Evolutionary conservation across 2,888 invertebrate genomes (phyloP).

Genomic region (Phaedon cochleariae): DNA sequence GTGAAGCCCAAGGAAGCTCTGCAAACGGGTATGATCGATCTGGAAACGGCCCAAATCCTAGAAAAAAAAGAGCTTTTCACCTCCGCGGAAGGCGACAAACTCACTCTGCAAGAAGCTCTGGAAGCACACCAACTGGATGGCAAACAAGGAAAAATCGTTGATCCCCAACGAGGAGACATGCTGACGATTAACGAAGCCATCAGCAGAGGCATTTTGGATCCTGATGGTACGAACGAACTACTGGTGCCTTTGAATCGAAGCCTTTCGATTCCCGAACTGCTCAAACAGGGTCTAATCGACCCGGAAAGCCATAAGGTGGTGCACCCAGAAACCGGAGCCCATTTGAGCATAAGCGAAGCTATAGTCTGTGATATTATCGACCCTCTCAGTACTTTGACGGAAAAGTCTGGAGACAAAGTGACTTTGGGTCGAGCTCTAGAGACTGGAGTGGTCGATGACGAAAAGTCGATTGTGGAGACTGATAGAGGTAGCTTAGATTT

Average conservation of each 20-base stretch:
- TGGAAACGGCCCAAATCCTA: constrained; percentile 76
- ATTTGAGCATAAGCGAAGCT: constrained; percentile 82
- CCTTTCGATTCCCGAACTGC: constrained; percentile 83
- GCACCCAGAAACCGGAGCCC: constrained; percentile 86
- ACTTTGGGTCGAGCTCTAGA: constrained; percentile 82
- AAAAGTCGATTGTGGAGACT: constrained; percentile 73
- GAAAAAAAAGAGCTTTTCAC: constrained; percentile 69
- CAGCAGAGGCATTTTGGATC: constrained; percentile 81
- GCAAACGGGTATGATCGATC: constrained; percentile 80
- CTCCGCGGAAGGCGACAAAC: constrained; percentile 66
- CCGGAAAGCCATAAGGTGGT: constrained; percentile 76
- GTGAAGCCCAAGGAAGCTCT: constrained; percentile 80
- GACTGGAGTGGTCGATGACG: constrained; percentile 74
- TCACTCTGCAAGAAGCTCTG: constrained; percentile 81
- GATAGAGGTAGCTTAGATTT: constrained; percentile 71
- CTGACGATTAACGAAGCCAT: constrained; percentile 87
- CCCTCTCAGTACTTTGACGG: constrained; percentile 75
- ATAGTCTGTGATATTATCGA: constrained; percentile 90
- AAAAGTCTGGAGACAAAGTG: constrained; percentile 70
- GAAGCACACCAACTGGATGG: constrained; percentile 75
- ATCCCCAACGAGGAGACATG: constrained; percentile 83
- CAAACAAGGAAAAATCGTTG: constrained; percentile 78
- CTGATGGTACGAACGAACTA: constrained; percentile 77
- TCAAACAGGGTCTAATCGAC: constrained; percentile 86
- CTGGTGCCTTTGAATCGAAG: constrained; percentile 83